phyloP scores from a whole-genome alignment of 2,888 invertebrate species.

The Cyclophora punctaria region DNA sequence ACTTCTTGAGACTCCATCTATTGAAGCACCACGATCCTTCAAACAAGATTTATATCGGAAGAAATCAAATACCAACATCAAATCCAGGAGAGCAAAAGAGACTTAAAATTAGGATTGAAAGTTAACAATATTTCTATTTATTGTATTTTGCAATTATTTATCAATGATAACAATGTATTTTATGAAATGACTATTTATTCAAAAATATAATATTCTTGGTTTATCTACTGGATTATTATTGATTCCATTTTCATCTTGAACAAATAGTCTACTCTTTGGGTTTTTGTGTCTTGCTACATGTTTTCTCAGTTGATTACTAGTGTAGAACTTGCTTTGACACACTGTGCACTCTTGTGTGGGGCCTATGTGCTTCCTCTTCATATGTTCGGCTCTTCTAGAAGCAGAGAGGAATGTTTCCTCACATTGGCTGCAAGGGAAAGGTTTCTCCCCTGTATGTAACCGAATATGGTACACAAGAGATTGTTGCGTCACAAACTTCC shows the following conservation, averaged over 20 bases:
- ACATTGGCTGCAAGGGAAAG: slow-evolving; percentile 55
- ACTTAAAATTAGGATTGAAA: not conserved
- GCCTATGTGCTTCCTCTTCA: slow-evolving; percentile 47
- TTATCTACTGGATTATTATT: slow-evolving; percentile 29
- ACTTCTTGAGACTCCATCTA: slow-evolving; percentile 53
- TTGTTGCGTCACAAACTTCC: slow-evolving; percentile 50
- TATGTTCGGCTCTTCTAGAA: slow-evolving; percentile 54
- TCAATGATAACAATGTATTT: not conserved
- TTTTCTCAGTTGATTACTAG: slow-evolving; percentile 35
- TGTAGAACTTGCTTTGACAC: slow-evolving; percentile 49
- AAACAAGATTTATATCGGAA: slow-evolving; percentile 49
- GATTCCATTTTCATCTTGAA: slow-evolving; percentile 7
- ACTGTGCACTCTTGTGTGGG: slow-evolving; percentile 46
- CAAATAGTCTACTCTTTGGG: slow-evolving; percentile 53
- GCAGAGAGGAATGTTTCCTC: slow-evolving; percentile 53
- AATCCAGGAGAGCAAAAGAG: slow-evolving; percentile 46
- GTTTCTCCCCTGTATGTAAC: slow-evolving; percentile 58
- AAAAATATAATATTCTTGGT: not conserved
- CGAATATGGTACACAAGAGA: slow-evolving; percentile 52
- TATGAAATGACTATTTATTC: not conserved
- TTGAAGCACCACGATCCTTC: slow-evolving; percentile 54
- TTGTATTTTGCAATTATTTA: not conserved
- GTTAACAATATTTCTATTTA: not conserved
- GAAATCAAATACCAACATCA: slow-evolving; percentile 41
- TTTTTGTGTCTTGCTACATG: slow-evolving; percentile 51